Evolutionary conservation across 2,888 invertebrate genomes (phyloP).

Genomic region (Copidosoma aretas): DNA sequence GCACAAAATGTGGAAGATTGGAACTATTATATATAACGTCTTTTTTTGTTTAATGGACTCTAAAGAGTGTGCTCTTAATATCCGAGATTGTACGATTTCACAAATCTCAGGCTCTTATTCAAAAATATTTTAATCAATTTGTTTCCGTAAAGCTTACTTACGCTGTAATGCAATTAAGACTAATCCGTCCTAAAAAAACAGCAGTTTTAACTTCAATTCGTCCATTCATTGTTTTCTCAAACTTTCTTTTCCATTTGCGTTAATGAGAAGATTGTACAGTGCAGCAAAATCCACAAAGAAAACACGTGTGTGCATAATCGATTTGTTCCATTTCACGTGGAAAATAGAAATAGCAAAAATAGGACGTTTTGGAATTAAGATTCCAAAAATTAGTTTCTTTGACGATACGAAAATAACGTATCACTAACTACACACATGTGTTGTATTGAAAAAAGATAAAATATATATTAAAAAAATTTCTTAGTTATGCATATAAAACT

Average conservation of each 20-base stretch:
- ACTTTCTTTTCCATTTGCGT: no score
- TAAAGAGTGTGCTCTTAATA: conserved; percentile 15
- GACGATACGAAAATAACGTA: not conserved
- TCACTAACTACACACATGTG: not conserved
- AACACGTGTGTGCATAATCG: conserved; percentile 16
- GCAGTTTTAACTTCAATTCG: conserved; percentile 7
- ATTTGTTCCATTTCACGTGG: conserved; percentile 1
- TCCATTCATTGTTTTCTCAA: conserved; percentile 20
- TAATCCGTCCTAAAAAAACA: not conserved
- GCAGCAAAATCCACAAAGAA: conserved; percentile 25
- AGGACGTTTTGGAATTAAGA: conserved; percentile 7
- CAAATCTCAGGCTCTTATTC: conserved; percentile 11
- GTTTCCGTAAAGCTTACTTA: conserved; percentile 25
- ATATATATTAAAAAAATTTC: not conserved
- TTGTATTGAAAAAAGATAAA: not conserved
- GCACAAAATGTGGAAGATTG: conserved; percentile 49
- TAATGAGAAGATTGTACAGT: conserved; percentile 27
- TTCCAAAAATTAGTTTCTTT: conserved; percentile 22
- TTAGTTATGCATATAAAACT: conserved; percentile 11
- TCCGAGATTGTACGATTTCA: conserved; percentile 22
- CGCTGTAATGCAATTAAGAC: conserved; percentile 13
- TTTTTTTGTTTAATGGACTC: conserved; percentile 17
- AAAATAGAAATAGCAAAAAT: conserved; percentile 31
- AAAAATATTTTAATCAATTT: conserved; percentile 13
- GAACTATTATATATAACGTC: conserved; percentile 33